Base-by-base conservation (phyloP, 2,888 invertebrate genomes). In the Andrena hattorfiana region DNA sequence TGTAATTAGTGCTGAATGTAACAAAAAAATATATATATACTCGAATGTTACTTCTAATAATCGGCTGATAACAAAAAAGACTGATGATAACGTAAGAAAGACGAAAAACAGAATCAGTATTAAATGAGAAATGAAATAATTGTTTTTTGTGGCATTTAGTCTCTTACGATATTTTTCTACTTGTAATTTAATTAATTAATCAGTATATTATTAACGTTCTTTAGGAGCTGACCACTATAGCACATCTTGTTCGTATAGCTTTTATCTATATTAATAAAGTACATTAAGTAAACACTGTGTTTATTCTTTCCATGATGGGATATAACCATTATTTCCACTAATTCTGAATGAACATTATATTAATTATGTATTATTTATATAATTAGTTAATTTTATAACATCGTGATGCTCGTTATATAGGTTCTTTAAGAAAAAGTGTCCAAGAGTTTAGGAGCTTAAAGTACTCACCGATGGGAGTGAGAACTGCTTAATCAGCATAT, bases 241-340 rank as follows among this genome's bases (percentile, higher is more conserved):
- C 93, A 93, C 93, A 90, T 92, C 63, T 81, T 81, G 91, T 91
- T 92, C 92, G 92, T 94, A 90, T 92, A 93, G 91, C 90, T 92
- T 92, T 93, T 92, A 93, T 91, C 90, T 85, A 87, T 88, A 90
- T 86, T 87, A 91, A 90, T 92, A 90, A 91, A 92, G 81, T 87
- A 88, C 78, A 83, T 78, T 62, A 81, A 70, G 42, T 77, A 76
- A 70, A 56, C 66, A 64, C 84, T 77, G 76, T 79, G 30, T 74
- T 75, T 60, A 20, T 72, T 74, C 54, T 10, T 3, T 59, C 10
- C 7, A 13, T 7, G n/a, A 26, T 16, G 4, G 3, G 7, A 13
- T 49, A 49, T 30, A 16, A 32, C 6, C 16, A 49, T 75, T 42
- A 30, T 49, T 67, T 67, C 30, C 51, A 51, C 20, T 66, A 51